These are phyloP conservation scores for Tympanuchus pallidicinctus DNA, from an alignment of 2,113 vertebrate genomes.

Conservation along the genomic window DNA sequence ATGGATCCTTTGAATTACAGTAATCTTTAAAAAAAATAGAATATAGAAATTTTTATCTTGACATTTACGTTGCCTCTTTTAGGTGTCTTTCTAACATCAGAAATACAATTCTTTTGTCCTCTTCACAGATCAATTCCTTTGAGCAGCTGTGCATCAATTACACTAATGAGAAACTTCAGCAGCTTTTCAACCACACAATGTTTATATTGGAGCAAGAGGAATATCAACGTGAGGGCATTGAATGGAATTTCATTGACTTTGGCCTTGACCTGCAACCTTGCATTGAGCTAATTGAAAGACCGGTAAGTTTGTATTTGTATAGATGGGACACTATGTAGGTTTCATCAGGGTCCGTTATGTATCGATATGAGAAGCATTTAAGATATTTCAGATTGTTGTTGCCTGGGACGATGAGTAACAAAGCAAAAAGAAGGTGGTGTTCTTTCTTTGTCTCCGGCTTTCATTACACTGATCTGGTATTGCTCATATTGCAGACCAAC, in stretches of 20 bases:
- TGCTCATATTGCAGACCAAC: conserved; percentile 84
- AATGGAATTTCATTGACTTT: conserved; percentile 98
- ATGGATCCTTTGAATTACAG: background rate
- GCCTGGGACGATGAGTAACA: background rate
- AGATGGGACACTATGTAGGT: background rate
- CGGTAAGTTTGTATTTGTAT: conserved; percentile 73
- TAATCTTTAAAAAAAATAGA: background rate
- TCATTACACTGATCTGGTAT: background rate
- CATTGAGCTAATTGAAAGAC: conserved; percentile 95
- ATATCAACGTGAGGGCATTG: conserved; percentile 94
- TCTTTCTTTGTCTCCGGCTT: background rate
- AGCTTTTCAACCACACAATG: conserved; percentile 99
- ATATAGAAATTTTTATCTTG: background rate
- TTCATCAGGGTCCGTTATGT: background rate
- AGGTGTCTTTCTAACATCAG: background rate
- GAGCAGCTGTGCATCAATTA: conserved; percentile 99
- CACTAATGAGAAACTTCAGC: conserved; percentile 97
- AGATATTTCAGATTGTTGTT: background rate
- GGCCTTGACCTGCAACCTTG: conserved; percentile 95
- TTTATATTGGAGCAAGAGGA: conserved; percentile 97
- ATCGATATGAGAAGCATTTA: background rate
- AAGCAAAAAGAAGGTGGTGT: background rate
- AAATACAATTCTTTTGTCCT: background rate
- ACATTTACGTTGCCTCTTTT: background rate
- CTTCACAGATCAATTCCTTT: conserved; percentile 91